Evolutionary conservation across 2,113 vertebrate genomes (phyloP).

Genomic region (Vulpes ferrilata): DNA sequence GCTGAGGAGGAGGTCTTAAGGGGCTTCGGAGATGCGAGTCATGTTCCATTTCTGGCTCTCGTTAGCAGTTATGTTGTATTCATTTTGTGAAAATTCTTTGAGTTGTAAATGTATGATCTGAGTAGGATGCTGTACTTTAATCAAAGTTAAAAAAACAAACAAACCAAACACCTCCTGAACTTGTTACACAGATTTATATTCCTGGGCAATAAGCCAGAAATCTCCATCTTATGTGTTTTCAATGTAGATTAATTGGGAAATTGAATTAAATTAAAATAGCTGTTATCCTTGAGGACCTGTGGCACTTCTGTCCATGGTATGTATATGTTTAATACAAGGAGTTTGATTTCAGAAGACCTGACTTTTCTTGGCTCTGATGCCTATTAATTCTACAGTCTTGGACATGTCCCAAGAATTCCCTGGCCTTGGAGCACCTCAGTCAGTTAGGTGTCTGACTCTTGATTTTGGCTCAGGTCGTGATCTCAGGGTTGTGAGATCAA

Average conservation of each 20-base stretch:
- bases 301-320: background rate
- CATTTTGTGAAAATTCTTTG: background rate
- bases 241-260: background rate
- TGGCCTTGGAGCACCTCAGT: background rate
- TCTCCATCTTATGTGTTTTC: background rate
- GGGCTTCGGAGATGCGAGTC: background rate
- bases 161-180: background rate
- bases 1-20: background rate
- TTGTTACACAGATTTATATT: background rate
- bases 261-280: constrained; percentile 1
- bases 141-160: background rate
- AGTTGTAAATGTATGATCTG: background rate
- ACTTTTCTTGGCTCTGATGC: background rate
- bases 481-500: background rate
- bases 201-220: background rate
- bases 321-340: background rate
- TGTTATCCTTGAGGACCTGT: background rate
- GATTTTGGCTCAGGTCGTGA: background rate
- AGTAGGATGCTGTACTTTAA: background rate
- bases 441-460: background rate
- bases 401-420: background rate
- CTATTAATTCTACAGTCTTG: background rate
- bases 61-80: background rate
- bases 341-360: background rate
- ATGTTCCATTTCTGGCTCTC: background rate